Conservation (phyloP, 2,888 invertebrate species). For the Caenorhabditis sp. region DNA sequence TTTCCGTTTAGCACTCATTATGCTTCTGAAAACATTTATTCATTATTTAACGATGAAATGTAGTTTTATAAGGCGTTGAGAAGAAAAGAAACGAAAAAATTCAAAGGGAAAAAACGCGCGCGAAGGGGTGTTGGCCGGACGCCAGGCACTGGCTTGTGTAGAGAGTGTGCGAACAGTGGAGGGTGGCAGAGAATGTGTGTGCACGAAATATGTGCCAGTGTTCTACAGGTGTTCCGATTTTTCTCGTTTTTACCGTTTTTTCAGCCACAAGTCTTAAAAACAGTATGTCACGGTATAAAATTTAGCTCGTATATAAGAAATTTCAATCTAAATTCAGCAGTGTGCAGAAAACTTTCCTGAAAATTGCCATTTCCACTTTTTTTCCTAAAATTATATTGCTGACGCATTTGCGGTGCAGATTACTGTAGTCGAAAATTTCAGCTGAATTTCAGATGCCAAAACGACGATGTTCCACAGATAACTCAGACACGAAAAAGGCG, state of each 20-base stretch:
- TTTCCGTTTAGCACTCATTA: slow-evolving; percentile 54
- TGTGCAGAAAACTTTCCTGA: too few relatives aligned
- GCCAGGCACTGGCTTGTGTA: slow-evolving; percentile 23
- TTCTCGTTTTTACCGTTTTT: neutral
- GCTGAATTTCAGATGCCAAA: neutral
- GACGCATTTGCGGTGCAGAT: neutral
- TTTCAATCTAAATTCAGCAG: too few relatives aligned
- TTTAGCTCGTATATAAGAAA: too few relatives aligned
- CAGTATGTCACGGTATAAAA: too few relatives aligned
- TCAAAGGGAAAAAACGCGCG: slow-evolving; percentile 32
- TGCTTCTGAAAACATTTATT: neutral
- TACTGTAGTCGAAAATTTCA: too few relatives aligned
- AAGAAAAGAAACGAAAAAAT: neutral
- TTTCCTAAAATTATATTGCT: neutral
- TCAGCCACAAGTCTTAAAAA: too few relatives aligned
- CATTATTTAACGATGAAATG: neutral
- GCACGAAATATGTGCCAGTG: slow-evolving; percentile 33
- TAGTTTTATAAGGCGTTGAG: neutral
- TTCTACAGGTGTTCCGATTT: neutral
- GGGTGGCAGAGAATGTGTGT: slow-evolving; percentile 16
- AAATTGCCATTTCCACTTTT: too few relatives aligned
- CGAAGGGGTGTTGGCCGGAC: slow-evolving; percentile 41
- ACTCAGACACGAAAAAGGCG: neutral
- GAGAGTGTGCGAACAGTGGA: slow-evolving; percentile 3
- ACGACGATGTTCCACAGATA: neutral